phyloP scores from a whole-genome alignment of 2,113 vertebrate genomes.

The Ginglymostoma cirratum region DNA sequence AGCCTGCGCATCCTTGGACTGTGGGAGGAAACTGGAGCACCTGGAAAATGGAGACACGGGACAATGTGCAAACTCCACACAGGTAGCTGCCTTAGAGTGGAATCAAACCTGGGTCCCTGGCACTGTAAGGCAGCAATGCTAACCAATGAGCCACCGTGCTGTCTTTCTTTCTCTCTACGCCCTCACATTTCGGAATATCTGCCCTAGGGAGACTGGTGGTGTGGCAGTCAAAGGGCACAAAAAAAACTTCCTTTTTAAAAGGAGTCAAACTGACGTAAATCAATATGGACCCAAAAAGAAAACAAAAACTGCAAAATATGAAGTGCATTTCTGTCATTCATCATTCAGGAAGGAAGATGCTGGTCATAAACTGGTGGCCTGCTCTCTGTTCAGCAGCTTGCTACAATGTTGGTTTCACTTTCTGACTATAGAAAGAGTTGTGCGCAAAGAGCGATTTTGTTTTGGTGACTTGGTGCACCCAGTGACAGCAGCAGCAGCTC shows the following conservation, averaged over 20 bases:
- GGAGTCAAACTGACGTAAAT: neutral
- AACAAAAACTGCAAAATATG: neutral
- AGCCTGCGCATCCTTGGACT: too few relatives aligned
- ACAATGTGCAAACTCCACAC: too few relatives aligned
- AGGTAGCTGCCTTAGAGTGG: too few relatives aligned
- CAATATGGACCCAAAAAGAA: neutral
- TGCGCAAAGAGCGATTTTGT: neutral
- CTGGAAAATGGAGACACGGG: too few relatives aligned
- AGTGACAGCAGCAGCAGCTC: neutral
- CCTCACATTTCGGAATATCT: neutral
- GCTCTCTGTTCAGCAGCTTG: neutral
- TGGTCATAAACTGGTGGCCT: neutral
- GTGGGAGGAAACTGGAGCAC: too few relatives aligned
- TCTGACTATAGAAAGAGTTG: neutral
- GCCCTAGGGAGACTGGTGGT: neutral
- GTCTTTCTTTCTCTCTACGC: neutral
- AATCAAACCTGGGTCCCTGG: too few relatives aligned
- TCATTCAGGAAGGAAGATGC: neutral
- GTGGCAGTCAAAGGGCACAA: neutral
- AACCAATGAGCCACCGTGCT: too few relatives aligned
- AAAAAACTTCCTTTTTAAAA: neutral
- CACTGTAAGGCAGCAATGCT: too few relatives aligned
- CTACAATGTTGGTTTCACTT: neutral
- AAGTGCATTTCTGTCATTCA: neutral
- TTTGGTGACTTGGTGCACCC: neutral